Conservation (phyloP, 2,888 invertebrate genomes). For the Harpagoxenus sublaevis region DNA sequence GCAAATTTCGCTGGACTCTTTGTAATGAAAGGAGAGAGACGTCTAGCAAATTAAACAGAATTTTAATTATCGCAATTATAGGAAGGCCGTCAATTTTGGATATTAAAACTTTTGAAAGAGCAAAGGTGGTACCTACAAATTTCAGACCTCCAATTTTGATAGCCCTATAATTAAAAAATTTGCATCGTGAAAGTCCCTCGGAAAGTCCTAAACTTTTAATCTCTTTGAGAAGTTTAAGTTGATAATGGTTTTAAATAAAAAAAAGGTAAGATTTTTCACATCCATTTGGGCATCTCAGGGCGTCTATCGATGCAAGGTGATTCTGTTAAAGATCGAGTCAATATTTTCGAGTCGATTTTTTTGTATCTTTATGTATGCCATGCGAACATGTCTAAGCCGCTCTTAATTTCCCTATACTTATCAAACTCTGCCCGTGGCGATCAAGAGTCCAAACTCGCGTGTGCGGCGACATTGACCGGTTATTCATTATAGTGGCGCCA, state of each 20-base stretch:
- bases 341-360: neutral
- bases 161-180: neutral
- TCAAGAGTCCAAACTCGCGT: conserved; percentile 41
- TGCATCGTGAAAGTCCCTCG: neutral
- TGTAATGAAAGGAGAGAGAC: neutral
- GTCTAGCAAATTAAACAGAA: neutral
- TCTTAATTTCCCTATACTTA: conserved; percentile 50
- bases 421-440: conserved; percentile 44
- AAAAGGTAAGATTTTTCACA: neutral
- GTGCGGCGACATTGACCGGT: conserved; percentile 9
- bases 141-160: neutral
- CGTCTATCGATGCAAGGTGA: too few relatives aligned
- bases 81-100: neutral
- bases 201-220: neutral
- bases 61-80: conserved; percentile 9
- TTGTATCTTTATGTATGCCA: neutral
- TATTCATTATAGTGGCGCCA: conserved; percentile 76
- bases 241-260: neutral
- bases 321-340: neutral
- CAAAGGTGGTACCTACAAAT: neutral
- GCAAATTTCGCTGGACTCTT: neutral
- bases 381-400: neutral
- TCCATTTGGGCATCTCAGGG: too few relatives aligned
- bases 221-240: neutral
- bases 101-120: neutral